Base-by-base conservation (phyloP, 2,888 invertebrate genomes). In the Incurvaria masculella region DNA sequence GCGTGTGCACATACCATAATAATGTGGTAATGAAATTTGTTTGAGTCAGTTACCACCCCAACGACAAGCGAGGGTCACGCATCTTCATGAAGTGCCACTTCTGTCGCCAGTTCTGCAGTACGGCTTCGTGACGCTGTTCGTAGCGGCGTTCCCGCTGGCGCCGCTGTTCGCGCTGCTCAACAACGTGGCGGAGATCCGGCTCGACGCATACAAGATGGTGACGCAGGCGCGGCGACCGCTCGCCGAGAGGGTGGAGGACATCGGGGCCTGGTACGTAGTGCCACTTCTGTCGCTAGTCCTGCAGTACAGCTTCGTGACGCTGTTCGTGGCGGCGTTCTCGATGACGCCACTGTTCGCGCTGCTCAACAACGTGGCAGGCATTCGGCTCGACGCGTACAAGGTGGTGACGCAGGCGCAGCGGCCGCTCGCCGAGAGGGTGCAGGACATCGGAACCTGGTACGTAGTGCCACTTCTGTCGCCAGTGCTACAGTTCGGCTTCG, bases 131-230 rank as follows among this genome's bases (percentile, higher is more conserved):
- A 97, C 97, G 0, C 76, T 98, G 1, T 98, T 98, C 72, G 97
- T 97, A 51, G 96, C 97, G 0, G 97, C 97, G 0, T 98, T 98
- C 65, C 98, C 97, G 0, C 71, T 98, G 51, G 98, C 97, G 0
- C 97, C 98, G 0, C 73, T 98, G 0, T 98, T 96, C 66, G 97
- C 97, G 0, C 74, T 98, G 2, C 72, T 98, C 8, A 98, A 98
- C 72, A 99, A 98, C 65, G 88, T 98, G 23, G 91, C 94, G 0
- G 98, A 98, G 71, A 96, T 98, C 47, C 81, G 93, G 1, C 71
- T 97, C 56, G 97, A 98, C 62, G 97, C 97, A 0, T 95, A 93
- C 70, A 98, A 98, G 76, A 94, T 97, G 88, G 91, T 97, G n/a
- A 94, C 93, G 0, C 94, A 96, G 61, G 88, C 93, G 0, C 72